Percentiles rank a stretch among this genome's conserved stretches.
Conservation (phyloP, 2,888 invertebrate species). For the Andrena marginata region DNA sequence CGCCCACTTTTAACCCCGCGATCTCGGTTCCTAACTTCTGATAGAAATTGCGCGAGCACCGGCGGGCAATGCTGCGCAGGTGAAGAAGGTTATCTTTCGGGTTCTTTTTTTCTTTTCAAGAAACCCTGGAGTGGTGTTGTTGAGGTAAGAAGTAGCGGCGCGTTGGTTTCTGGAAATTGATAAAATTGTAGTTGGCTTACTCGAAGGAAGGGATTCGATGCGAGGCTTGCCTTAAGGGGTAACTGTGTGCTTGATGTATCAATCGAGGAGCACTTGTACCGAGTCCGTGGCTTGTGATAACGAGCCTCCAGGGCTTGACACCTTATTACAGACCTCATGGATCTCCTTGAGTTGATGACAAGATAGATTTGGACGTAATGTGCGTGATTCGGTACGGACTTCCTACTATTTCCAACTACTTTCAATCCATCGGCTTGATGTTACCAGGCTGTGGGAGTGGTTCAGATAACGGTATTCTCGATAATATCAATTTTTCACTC, state of each 20-base stretch:
- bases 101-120: no score
- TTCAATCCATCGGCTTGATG: neutral
- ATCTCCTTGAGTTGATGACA: conserved; percentile 45
- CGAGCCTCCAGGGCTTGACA: conserved; percentile 59
- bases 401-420: conserved; percentile 25
- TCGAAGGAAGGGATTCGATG: conserved; percentile 1
- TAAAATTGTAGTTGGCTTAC: neutral
- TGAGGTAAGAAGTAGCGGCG: no score
- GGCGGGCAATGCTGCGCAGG: neutral
- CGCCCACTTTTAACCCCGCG: conserved; percentile 51
- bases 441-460: neutral
- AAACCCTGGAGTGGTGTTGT: no score
- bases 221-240: conserved; percentile 1
- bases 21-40: conserved; percentile 27
- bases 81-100: no score
- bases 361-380: conserved; percentile 58
- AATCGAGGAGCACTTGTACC: conserved; percentile 27
- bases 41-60: conserved; percentile 33
- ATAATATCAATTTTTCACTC: conserved; percentile 2
- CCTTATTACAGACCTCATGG: conserved; percentile 60
- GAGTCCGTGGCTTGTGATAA: conserved; percentile 35
- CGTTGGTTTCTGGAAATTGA: neutral
- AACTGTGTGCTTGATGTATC: conserved; percentile 26
- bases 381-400: conserved; percentile 33
- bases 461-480: neutral